Base-by-base conservation (phyloP, 1,140 invertebrate genomes). In the Phymastichus coffea region DNA sequence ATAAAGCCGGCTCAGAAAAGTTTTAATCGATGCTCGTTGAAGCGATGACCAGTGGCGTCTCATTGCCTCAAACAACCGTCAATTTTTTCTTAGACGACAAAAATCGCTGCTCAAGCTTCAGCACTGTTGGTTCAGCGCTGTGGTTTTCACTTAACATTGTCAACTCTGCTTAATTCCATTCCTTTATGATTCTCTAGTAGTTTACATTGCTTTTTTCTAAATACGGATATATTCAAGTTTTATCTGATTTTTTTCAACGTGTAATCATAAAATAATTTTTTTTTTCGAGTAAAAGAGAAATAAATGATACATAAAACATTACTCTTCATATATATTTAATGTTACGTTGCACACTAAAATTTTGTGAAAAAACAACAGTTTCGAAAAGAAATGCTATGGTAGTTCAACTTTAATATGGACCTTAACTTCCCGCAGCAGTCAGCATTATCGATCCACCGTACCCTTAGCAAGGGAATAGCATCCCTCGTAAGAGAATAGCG, bases 21-120 rank as follows among this genome's bases (percentile, higher is more conserved):
- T 77, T 77, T 77, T 77, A 76, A 76, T 77, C 71, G 72, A 68
- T 63, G 33, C 46, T 60, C 48, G 55, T 65, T 15, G n/a, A 19
- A 35, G n/a, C 43, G 37, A 47, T 49, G 54, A 19, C 33, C 38
- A 19, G 35, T 40, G 55, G 52, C 65, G 64, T 66, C 63, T 26
- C 28, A 28, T 43, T 56, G 48, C 25, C 30, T 26, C 35, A 43
- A n/a, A 60, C 44, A 59, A 57, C 37, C 47, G 57, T 49, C 23
- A 28, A 33, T 25, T 53, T 63, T 63, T 65, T 61, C 28, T 23
- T 28, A 4, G 4, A 30, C 15, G 26, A 59, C 49, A 46, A 53
- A 52, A 12, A n/a, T n/a, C n/a, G n/a, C n/a, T n/a, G n/a, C 38
- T 12, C 17, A 10, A 6, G 15, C 37, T 4, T n/a, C n/a, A n/a